Evolutionary conservation across 1,140 invertebrate genomes (phyloP).

Genomic region (Colletes latitarsis): DNA sequence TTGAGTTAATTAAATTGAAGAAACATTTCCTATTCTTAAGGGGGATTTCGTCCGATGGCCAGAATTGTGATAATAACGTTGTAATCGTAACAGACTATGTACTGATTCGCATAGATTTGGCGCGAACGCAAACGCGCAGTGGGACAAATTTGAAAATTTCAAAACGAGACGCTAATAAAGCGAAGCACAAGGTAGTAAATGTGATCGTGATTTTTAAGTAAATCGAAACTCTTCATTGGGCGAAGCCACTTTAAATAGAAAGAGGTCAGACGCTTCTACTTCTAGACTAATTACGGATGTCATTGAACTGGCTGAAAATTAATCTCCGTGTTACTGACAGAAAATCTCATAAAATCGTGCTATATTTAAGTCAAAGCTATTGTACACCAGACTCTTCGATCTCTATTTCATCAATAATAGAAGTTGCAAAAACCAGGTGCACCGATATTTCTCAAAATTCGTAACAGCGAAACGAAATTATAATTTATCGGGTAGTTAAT

Average conservation of each 20-base stretch:
- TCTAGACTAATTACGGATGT: conserved; percentile 63
- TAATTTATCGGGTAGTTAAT: background rate
- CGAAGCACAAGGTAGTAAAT: background rate
- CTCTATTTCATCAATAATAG: background rate
- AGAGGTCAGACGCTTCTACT: conserved; percentile 65
- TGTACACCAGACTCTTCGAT: conserved; percentile 17
- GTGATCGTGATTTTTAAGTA: conserved; percentile 40
- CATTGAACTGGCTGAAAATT: conserved; percentile 61
- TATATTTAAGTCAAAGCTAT: conserved; percentile 53
- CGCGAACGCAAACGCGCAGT: too few relatives aligned
- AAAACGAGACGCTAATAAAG: background rate
- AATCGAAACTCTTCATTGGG: conserved; percentile 43
- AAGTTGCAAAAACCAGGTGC: background rate
- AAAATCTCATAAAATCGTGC: conserved; percentile 45
- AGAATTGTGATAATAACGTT: too few relatives aligned
- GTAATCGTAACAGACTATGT: too few relatives aligned
- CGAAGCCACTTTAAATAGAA: conserved; percentile 61
- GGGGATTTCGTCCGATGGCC: too few relatives aligned
- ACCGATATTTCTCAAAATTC: background rate
- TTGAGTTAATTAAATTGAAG: too few relatives aligned
- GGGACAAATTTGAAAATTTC: background rate
- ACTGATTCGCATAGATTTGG: too few relatives aligned
- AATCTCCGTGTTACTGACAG: conserved; percentile 44
- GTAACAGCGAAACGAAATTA: too few relatives aligned
- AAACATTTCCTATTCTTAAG: too few relatives aligned